Conservation (phyloP, 1,140 invertebrate species). For the Physella acuta region DNA sequence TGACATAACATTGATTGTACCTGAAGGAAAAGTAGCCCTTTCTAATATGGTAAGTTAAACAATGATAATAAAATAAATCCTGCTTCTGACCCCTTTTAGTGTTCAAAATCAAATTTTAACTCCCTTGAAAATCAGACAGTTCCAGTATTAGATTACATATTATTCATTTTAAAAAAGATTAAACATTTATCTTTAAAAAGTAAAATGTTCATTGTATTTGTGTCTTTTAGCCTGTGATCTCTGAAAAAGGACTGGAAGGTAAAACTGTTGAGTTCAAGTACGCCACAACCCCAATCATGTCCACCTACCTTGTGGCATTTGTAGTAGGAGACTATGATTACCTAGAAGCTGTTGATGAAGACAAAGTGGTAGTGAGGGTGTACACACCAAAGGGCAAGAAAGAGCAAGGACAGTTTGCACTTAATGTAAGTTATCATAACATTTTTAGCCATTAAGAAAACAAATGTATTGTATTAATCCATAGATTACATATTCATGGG, state of each 20-base stretch:
- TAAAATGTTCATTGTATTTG: too few species aligned
- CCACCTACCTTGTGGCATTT: constrained; percentile 90
- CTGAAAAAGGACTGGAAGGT: constrained; percentile 57
- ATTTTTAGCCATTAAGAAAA: too few species aligned
- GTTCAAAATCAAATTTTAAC: too few species aligned
- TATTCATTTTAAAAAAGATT: too few species aligned
- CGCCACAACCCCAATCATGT: constrained; percentile 90
- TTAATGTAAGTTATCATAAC: constrained; percentile 66
- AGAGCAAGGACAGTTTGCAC: constrained; percentile 87
- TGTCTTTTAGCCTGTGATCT: constrained; percentile 68
- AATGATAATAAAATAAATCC: too few species aligned
- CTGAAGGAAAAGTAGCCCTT: constrained; percentile 72
- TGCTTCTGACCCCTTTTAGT: too few species aligned
- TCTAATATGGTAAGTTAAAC: constrained; percentile 92
- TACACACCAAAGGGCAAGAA: constrained; percentile 90
- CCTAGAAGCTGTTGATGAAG: constrained; percentile 68
- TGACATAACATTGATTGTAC: constrained; percentile 82
- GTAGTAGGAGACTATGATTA: constrained; percentile 94
- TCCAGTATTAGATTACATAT: too few species aligned
- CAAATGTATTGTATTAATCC: too few species aligned
- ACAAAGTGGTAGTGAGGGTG: constrained; percentile 84
- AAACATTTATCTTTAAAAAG: too few species aligned
- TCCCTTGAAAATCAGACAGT: too few species aligned
- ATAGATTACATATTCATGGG: too few species aligned
- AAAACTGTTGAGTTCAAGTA: constrained; percentile 73